A percentile compares a stretch with the other conserved stretches of the same genome.
These are phyloP conservation scores for Harlomillsia oculata DNA, from an alignment of 1,140 invertebrate genomes.

Conservation along the genomic window DNA sequence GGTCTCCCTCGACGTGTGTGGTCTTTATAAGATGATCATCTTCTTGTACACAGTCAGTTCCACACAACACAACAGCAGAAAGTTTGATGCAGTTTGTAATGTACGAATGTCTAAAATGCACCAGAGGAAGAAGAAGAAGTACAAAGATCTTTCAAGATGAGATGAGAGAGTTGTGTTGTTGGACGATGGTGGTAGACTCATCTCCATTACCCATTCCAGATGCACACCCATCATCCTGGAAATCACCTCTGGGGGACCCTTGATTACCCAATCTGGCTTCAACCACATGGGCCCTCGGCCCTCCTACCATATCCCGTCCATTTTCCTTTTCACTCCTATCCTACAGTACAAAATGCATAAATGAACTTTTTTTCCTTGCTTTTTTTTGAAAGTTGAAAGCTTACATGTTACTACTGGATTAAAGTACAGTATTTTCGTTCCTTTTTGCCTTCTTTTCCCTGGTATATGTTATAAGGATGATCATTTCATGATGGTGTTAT, in stretches of 20 bases:
- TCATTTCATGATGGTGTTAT: too few species aligned
- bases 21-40: slow-evolving; percentile 21
- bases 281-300: slow-evolving; percentile 11
- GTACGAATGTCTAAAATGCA: not conserved
- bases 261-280: slow-evolving; percentile 26
- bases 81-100: not conserved
- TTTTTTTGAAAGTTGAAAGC: too few species aligned
- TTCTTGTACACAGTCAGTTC: not conserved
- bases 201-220: slow-evolving; percentile 4
- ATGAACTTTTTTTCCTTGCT: too few species aligned
- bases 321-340: slow-evolving; percentile 18
- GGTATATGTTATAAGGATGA: too few species aligned
- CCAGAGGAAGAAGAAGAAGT: not conserved
- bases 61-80: not conserved
- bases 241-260: slow-evolving; percentile 17
- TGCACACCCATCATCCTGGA: slow-evolving; percentile 14
- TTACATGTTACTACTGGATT: too few species aligned
- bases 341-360: too few species aligned
- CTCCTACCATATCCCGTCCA: slow-evolving; percentile 18
- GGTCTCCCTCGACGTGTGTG: slow-evolving; percentile 26
- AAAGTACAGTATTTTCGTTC: too few species aligned
- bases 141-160: not conserved
- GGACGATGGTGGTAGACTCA: not conserved
- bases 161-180: not conserved
- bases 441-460: too few species aligned